These are phyloP conservation scores for Agrochola macilenta DNA, from an alignment of 2,888 invertebrate species.

Conservation along the genomic window DNA sequence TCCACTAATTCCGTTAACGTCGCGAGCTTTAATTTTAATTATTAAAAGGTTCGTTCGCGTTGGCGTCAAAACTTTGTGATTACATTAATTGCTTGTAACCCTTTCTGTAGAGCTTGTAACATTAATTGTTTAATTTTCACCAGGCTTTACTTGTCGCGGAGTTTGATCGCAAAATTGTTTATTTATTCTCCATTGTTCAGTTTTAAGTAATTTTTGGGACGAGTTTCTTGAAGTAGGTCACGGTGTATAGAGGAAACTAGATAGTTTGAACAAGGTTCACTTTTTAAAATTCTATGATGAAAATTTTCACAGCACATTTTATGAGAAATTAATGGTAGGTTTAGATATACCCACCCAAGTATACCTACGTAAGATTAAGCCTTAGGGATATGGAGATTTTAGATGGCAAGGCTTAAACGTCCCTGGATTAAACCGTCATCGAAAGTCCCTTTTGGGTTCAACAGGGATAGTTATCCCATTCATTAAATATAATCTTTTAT, in stretches of 20 bases:
- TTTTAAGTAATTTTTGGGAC: conserved; percentile 16
- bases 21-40: conserved; percentile 45
- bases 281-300: neutral
- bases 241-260: neutral
- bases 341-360: neutral
- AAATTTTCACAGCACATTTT: conserved; percentile 11
- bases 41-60: conserved; percentile 49
- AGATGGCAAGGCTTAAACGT: conserved; percentile 36
- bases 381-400: conserved; percentile 23
- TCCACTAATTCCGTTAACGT: conserved; percentile 35
- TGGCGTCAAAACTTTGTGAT: conserved; percentile 60
- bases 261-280: neutral
- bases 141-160: conserved; percentile 25
- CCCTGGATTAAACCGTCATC: conserved; percentile 47
- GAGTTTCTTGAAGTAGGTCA: conserved; percentile 20
- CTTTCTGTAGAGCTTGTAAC: conserved; percentile 41
- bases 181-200: conserved; percentile 35
- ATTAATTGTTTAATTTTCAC: conserved; percentile 40
- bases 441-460: conserved; percentile 21
- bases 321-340: neutral
- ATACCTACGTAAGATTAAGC: conserved; percentile 17
- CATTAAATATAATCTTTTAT: conserved; percentile 29
- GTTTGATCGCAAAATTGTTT: conserved; percentile 51
- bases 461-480: conserved; percentile 17
- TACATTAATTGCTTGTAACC: conserved; percentile 57